Evolutionary conservation across 2,888 invertebrate genomes (phyloP), one percentile per base, ranked within the genome.

Genomic region (Hoplodrina ambigua): DNA sequence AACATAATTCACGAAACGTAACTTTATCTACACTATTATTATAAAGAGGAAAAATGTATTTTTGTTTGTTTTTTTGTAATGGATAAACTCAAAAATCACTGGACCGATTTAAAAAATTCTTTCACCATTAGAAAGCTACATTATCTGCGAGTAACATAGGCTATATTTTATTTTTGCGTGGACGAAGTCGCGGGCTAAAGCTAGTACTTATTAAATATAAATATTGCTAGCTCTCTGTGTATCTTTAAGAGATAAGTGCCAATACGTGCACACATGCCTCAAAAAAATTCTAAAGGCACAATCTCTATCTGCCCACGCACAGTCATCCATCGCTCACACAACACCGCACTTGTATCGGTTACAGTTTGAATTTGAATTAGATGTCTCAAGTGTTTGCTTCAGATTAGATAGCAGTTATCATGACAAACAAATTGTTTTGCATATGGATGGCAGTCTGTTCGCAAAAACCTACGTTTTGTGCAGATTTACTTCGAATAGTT

Each of bases 371-470:
- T 63, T 77, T n/a, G 37, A 68, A 44, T 33, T 41, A 73, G 55
- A 37, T 41, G 65, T 69, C 68, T 77, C 72, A 62, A 73, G 78
- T 59, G 62, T 64, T 66, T 59, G 53, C n/a, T 17, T 3, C 3
- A 54, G 78, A 78, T 78, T 30, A 78, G 77, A 78, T 78, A 78
- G 17, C 60, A 4, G 15, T 19, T 66, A 71, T 75, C 67, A 49
- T 1, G 41, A 62, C 41, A 66, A 58, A 62, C 52, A 63, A 37
- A 63, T 65, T 55, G 73, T 66, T 78, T 78, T 78, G 74, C 77
- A 69, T 78, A 55, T 53, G 25, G 44, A 55, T 53, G 25, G 44
- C 55, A 78, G 69, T 73, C 78, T 37, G 4, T 50, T 65, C 44
- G 49, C 61, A 78, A 68, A 77, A 52, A 25, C 1, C 25, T 25